Evolutionary conservation across 1,140 invertebrate genomes (phyloP).

Genomic region (Epicauta chinensis): DNA sequence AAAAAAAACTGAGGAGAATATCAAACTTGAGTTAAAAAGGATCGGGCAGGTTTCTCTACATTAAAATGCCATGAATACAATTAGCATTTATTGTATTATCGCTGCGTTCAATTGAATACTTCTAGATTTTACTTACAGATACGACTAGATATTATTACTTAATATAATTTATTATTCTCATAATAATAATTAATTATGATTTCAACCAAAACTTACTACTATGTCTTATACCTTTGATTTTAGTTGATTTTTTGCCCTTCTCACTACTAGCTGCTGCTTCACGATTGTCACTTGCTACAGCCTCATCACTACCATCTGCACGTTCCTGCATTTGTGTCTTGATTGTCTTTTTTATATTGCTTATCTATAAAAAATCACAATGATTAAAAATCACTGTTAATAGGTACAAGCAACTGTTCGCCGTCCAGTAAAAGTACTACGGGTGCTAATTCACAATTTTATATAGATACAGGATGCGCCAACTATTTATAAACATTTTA

Average conservation of each 20-base stretch:
- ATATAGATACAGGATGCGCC: too few relatives aligned
- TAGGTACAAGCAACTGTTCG: too few relatives aligned
- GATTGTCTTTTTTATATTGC: constrained; percentile 74
- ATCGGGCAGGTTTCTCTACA: background rate
- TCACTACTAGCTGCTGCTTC: constrained; percentile 47
- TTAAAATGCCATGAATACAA: background rate
- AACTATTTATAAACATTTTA: too few relatives aligned
- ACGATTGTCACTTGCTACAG: constrained; percentile 48
- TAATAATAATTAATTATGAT: constrained; percentile 30
- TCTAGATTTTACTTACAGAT: background rate
- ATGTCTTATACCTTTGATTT: constrained; percentile 48
- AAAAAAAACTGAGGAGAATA: too few relatives aligned
- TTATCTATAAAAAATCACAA: constrained; percentile 62
- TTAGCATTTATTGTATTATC: background rate
- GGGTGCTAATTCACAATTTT: too few relatives aligned
- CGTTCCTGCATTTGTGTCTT: constrained; percentile 68
- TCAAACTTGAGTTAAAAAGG: background rate
- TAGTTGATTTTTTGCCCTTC: constrained; percentile 46
- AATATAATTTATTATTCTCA: background rate
- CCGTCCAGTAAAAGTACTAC: too few relatives aligned
- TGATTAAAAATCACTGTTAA: too few relatives aligned
- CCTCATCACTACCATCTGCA: constrained; percentile 55
- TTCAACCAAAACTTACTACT: constrained; percentile 57
- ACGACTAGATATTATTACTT: background rate
- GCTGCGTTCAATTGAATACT: background rate